A percentile compares a stretch with the other conserved stretches of the same genome.
Evolutionary conservation across 1,140 invertebrate species (phyloP).

Genomic region (Melipona quadrifasciata): DNA sequence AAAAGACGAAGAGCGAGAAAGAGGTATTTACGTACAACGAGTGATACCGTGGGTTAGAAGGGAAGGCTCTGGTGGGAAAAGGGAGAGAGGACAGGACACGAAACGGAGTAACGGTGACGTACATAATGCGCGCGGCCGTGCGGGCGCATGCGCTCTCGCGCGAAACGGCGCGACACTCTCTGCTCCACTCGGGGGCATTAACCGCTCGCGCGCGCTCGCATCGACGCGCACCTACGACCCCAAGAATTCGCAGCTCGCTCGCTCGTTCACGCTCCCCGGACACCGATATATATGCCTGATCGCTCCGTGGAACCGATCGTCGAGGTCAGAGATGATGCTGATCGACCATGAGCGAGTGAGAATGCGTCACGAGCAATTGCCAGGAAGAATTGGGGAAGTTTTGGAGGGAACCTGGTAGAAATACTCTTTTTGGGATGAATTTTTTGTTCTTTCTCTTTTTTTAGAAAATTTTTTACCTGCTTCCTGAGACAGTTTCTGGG

Average conservation of each 20-base stretch:
- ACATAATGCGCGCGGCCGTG: slow-evolving; percentile 76
- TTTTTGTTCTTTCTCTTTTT: not conserved
- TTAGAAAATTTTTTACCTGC: not conserved
- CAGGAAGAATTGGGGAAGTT: not conserved
- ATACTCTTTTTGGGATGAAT: not conserved
- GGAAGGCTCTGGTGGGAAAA: slow-evolving; percentile 2
- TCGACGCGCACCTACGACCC: slow-evolving; percentile 67
- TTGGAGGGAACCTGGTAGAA: not conserved
- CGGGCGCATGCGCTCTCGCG: slow-evolving; percentile 48
- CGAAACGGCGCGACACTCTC: slow-evolving; percentile 61
- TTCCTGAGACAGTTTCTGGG: no score
- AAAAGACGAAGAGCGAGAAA: slow-evolving; percentile 4
- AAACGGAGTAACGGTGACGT: slow-evolving; percentile 81
- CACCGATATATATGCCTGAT: slow-evolving; percentile 48
- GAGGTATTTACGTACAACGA: not conserved
- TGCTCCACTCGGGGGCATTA: slow-evolving; percentile 75
- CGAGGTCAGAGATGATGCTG: slow-evolving; percentile 55
- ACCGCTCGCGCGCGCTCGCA: slow-evolving; percentile 72
- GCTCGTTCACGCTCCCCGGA: slow-evolving; percentile 58
- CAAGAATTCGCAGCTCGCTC: slow-evolving; percentile 74
- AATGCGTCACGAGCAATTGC: slow-evolving; percentile 22
- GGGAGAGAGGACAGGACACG: slow-evolving; percentile 65
- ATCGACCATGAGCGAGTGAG: not conserved
- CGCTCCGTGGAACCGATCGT: slow-evolving; percentile 48
- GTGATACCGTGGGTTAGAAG: slow-evolving; percentile 5